These are phyloP conservation scores for Isotomurus palustris DNA, from an alignment of 2,888 invertebrate genomes.

Conservation along the genomic window DNA sequence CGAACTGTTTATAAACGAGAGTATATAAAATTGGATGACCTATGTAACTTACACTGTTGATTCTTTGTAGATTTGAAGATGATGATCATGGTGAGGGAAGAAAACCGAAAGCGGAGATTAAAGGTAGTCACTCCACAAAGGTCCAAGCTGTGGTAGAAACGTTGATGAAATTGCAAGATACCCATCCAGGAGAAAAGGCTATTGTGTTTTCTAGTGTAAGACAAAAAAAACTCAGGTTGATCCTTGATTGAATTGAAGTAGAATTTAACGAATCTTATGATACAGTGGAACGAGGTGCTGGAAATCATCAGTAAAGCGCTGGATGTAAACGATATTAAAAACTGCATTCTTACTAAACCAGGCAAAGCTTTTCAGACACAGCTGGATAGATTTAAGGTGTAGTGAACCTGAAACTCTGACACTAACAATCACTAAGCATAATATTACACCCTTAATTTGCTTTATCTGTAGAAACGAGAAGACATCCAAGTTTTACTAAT, in stretches of 20 bases:
- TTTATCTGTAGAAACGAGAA: conserved; percentile 31
- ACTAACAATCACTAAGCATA: no score
- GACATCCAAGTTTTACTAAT: conserved; percentile 59
- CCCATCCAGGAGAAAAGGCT: conserved; percentile 60
- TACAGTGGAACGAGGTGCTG: conserved; percentile 53
- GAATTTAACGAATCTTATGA: not conserved
- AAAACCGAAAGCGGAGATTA: conserved; percentile 47
- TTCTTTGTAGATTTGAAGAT: no score
- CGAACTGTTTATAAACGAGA: no score
- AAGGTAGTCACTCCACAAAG: conserved; percentile 68
- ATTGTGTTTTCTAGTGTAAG: conserved; percentile 66
- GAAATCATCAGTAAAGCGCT: conserved; percentile 57
- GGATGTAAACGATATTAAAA: conserved; percentile 55
- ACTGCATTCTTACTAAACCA: conserved; percentile 48
- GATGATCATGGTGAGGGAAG: no score
- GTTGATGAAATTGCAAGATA: conserved; percentile 55
- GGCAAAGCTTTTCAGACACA: conserved; percentile 51
- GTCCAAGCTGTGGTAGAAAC: conserved; percentile 61
- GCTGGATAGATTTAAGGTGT: conserved; percentile 57
- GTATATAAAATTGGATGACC: no score
- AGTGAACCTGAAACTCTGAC: no score
- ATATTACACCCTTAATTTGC: no score
- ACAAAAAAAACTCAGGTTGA: conserved; percentile 15
- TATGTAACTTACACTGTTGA: no score
- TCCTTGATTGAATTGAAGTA: not conserved